phyloP scores from a whole-genome alignment of 2,888 invertebrate species.

The Megaustenia siamemsis region DNA sequence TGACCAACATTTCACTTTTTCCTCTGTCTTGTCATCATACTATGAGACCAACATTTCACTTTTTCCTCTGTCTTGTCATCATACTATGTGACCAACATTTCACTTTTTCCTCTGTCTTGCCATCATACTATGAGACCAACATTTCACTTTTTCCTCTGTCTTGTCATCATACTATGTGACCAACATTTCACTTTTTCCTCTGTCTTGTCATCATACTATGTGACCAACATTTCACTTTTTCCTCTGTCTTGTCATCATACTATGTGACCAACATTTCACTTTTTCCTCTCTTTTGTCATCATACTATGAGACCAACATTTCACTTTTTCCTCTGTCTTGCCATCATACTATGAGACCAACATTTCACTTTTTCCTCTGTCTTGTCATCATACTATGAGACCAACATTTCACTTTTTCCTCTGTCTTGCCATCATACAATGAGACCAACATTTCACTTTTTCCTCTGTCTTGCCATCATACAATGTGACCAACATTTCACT shows the following conservation, averaged over 20 bases:
- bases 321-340: neutral
- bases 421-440: no score
- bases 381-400: no score
- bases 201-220: neutral
- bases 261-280: neutral
- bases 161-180: no score
- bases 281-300: neutral
- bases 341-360: no score
- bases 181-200: neutral
- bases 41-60: neutral
- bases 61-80: neutral
- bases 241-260: constrained; percentile 75
- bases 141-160: no score
- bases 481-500: neutral
- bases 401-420: no score
- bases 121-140: no score
- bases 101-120: neutral
- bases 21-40: neutral
- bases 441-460: neutral
- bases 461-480: neutral
- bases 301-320: neutral
- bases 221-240: neutral
- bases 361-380: neutral
- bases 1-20: neutral
- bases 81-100: no score